Base-by-base conservation (phyloP, 2,113 vertebrate genomes). In the Lampris incognitus region DNA sequence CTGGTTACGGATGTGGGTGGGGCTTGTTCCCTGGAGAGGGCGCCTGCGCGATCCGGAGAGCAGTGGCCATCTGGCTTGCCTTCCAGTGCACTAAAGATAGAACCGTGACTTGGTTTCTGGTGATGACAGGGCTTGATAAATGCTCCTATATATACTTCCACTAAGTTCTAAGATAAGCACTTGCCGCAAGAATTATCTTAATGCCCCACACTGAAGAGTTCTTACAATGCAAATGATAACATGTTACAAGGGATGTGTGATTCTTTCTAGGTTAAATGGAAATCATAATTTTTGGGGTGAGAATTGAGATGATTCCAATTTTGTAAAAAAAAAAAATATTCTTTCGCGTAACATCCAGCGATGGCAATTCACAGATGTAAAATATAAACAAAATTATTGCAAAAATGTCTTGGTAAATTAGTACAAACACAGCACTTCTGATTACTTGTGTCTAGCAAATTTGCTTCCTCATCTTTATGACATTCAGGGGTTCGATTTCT, bases 21-120 rank as follows among this genome's bases (percentile, higher is more conserved):
- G 56, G 87, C 85, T 85, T 92, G 90, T 79, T 94, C 92, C 73
- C 78, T 74, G 36, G 90, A 46, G 62, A 82, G 79, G 3, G 91
- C 66, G 64, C 38, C 85, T 69, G 80, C 81, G 52, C 60, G 42
- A 77, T 94, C 89, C 1, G 84, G 76, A 71, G 93, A 88, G 87
- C 85, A 65, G 60, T 82, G 91, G 52, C 85, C 90, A 82, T 94
- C 93, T 85, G 93, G 89, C 81, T 95, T 94, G 81, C 82, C 91
- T 89, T 94, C 93, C 78, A 85, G 63, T 57, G 93, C 83, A 71
- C 94, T 95, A 87, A 81, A 90, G 88, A 79, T 72, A 88, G 68
- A 90, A 81, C 5, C 61, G 81, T 60, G 72, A 80, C 57, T 87
- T 58, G 24, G 42, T 82, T 83, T 85, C 57, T 74, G 73, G 52